Evolutionary conservation across 2,797 vertebrate species (phyloP), one percentile per base, ranked within the genome.

Genomic region (Dendrocincla tyrannina): DNA sequence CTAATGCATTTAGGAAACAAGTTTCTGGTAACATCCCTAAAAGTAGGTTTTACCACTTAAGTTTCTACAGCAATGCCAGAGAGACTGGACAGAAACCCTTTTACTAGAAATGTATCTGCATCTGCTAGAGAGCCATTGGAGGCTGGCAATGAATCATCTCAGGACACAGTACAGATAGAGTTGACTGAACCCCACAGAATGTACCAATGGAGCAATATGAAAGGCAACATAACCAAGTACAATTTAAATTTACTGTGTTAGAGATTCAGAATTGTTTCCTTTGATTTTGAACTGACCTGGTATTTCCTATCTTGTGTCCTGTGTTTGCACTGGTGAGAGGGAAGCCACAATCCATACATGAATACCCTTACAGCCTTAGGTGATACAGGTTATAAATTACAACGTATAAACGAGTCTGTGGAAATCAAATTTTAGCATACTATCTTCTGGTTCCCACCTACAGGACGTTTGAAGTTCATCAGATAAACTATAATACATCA

Each of bases 401-500:
- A 60, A 49, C 13, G 53, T 10, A 62, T 64, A 89, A 93, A 94
- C 60, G 88, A 33, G 49, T 64, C 50, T 72, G 42, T 44, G 66
- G 55, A 88, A 86, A 85, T 63, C 46, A 80, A 60, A 64, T 82
- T 85, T 76, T 27, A 91, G 90, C 5, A 33, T 67, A 78, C 13
- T 19, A 72, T 27, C 80, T 81, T 77, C 55, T 66, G 35, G 37
- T 37, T 93, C 85, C 74, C 84, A 94, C 70, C 70, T 91, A 88
- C 69, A 91, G 83, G 47, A 89, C 49, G 32, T 88, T 3, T 93
- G 63, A 88, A 85, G 77, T 90, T 86, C 74, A 93, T 89, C 90
- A 85, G 90, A 93, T 84, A 93, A 89, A 93, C 74, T 39, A 55
- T 5, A 69, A 41, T 10, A 33, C 64, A 73, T 63, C 67, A 82